Base-by-base conservation (phyloP, 2,888 invertebrate genomes). In the Oscheius sp. region DNA sequence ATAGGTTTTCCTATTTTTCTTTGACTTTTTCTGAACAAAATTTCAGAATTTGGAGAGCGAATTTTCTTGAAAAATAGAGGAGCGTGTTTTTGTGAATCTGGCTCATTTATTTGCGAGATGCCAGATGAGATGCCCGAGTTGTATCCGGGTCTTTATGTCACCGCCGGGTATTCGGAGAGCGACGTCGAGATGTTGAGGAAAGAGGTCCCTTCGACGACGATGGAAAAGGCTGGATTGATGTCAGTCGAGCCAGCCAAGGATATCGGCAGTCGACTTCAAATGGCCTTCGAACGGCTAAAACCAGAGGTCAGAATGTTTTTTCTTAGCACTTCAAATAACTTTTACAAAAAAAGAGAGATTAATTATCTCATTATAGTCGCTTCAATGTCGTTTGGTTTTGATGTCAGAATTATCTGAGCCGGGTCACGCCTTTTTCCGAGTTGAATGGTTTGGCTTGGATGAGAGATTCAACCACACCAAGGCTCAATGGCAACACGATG, bases 381-480 rank as follows among this genome's bases (percentile, higher is more conserved):
- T 80, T 10, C 75, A 75, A 34, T 84, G 84, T 58, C 77, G 84
- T 27, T 74, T 84, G 25, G 80, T 79, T 12, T 67, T 82, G 52
- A 66, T 82, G 58, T 71, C 79, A 12, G 79, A 82, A 52, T 68
- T 79, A 27, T 61, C 63, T 6, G 72, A 80, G 31, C 75, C 77
- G n/a, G 75, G 76, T 12, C 71, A 75, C n/a, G 77, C 83, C 6
- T 66, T 84, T 8, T 79, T 79, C 66, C 80, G 80, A 61, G 71
- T 84, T 31, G 84, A 84, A 70, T 85, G 81, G 81, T 82, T 72
- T 67, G 84, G 84, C 17, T 61, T 71, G 31, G 78, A 82, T 61
- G 69, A 73, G n/a, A 55, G 72, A 53, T 70, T 79, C 34, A 83
- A 84, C 64, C 78, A 79, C 46, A 84, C 80, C 3, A 71, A 70